These are phyloP conservation scores for Zapus hudsonius DNA, from an alignment of 2,113 vertebrate genomes.

Conservation along the genomic window DNA sequence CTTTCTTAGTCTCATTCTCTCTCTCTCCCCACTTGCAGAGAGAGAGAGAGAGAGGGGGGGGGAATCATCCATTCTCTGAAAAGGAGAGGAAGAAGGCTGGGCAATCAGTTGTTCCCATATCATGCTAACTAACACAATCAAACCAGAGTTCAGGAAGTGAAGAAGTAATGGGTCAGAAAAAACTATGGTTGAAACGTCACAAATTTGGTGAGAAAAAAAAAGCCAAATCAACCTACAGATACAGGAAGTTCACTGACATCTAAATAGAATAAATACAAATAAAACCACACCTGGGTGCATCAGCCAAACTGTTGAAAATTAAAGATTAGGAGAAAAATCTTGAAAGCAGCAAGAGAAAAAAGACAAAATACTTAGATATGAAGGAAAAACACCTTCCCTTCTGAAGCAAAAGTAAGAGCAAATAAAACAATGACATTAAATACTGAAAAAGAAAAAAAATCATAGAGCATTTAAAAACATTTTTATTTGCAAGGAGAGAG, in stretches of 20 bases:
- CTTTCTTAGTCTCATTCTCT: no score
- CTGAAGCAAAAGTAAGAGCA: neutral
- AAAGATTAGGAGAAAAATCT: neutral
- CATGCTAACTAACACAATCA: neutral
- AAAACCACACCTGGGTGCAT: neutral
- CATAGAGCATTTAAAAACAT: no score
- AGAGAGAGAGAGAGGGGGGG: no score
- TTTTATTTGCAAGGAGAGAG: no score
- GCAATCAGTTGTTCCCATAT: neutral
- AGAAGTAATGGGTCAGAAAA: neutral
- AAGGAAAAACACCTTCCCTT: neutral
- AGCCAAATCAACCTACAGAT: neutral
- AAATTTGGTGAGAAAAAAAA: neutral
- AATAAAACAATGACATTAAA: neutral
- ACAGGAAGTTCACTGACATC: neutral
- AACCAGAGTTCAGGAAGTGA: neutral
- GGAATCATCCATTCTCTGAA: no score
- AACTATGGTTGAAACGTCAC: neutral
- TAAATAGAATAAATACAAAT: neutral
- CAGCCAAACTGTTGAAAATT: neutral
- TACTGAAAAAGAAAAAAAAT: neutral
- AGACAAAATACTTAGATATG: fast-evolving
- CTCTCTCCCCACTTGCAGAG: no score
- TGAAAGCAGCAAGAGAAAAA: neutral
- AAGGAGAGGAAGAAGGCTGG: neutral